Percentiles rank a stretch among this genome's conserved stretches.
phyloP scores from a whole-genome alignment of 2,797 vertebrate species.

The Scyliorhinus canicula region DNA sequence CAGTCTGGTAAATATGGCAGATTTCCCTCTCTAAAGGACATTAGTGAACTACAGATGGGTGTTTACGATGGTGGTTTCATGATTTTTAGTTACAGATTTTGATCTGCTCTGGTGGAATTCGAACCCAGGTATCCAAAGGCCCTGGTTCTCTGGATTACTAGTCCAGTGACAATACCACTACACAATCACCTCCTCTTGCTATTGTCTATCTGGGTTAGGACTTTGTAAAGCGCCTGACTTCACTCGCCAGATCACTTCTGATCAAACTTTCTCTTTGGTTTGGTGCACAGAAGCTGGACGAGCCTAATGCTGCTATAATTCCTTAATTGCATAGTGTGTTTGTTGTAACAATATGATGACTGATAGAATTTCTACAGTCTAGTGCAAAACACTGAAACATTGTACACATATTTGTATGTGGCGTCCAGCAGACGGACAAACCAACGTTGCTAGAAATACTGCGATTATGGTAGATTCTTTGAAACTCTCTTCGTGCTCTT shows the following conservation, averaged over 20 bases:
- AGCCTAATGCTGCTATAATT: neutral
- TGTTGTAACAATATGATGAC: neutral
- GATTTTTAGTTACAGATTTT: no score
- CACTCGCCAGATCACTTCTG: neutral
- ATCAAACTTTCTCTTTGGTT: conserved; percentile 11
- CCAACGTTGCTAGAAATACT: neutral
- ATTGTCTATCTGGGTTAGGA: neutral
- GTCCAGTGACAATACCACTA: no score
- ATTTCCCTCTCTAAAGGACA: no score
- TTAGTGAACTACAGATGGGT: no score
- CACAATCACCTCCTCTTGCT: no score
- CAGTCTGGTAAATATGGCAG: no score
- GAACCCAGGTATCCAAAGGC: no score
- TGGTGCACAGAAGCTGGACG: neutral
- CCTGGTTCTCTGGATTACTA: no score
- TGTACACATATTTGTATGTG: neutral
- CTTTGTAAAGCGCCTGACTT: neutral
- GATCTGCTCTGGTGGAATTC: no score
- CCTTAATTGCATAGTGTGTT: neutral
- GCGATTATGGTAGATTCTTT: neutral
- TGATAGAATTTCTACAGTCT: neutral
- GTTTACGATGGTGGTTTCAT: no score
- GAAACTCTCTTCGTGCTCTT: neutral
- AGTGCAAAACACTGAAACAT: neutral
- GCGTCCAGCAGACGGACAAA: no score